phyloP scores from a whole-genome alignment of 2,797 vertebrate genomes.

The Pipistrellus kuhlii region DNA sequence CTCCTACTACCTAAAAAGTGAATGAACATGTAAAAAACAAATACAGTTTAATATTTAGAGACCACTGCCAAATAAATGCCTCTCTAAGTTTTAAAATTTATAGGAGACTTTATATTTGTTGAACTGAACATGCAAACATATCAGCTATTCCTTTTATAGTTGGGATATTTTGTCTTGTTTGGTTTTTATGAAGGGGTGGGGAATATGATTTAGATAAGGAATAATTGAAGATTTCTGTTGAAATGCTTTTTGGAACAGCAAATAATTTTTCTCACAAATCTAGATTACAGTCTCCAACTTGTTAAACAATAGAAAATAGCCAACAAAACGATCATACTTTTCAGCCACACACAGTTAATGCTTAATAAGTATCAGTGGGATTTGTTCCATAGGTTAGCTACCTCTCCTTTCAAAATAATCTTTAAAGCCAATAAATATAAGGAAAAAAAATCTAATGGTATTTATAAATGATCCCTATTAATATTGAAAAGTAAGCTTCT shows the following conservation, averaged over 20 bases:
- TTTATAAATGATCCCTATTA: constrained; percentile 11
- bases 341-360: not conserved
- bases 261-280: constrained; percentile 62
- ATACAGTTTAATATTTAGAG: constrained; percentile 20
- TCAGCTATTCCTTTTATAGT: constrained; percentile 34
- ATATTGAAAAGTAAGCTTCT: not conserved
- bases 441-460: not conserved
- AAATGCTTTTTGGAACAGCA: constrained; percentile 70
- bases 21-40: not conserved
- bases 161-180: not conserved
- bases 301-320: constrained; percentile 42
- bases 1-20: constrained; percentile 19
- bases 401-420: constrained; percentile 28
- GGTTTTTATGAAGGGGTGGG: not conserved
- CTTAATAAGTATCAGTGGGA: not conserved
- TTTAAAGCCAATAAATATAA: not conserved
- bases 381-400: not conserved
- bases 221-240: constrained; percentile 58
- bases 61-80: not conserved
- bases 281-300: constrained; percentile 63
- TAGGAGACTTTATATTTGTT: constrained; percentile 40
- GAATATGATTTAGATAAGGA: constrained; percentile 63
- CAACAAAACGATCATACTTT: not conserved
- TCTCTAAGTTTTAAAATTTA: constrained; percentile 64
- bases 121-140: not conserved